Evolutionary conservation across 2,113 vertebrate species (phyloP).

Genomic region (Aptenodytes patagonicus): DNA sequence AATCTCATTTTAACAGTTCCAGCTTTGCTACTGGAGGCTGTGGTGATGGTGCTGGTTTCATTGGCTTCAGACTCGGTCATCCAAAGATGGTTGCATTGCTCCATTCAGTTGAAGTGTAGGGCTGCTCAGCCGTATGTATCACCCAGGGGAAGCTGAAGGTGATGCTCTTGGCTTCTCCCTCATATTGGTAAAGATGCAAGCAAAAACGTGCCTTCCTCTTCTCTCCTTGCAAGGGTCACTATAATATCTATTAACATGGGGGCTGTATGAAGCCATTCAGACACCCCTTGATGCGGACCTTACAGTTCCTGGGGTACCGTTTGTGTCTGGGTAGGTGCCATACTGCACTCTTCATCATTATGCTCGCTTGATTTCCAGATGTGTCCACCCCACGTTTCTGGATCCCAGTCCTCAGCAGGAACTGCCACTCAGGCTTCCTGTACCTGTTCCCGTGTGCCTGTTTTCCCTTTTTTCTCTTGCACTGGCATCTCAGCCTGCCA

Average conservation of each 20-base stretch:
- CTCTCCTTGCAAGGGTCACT: not conserved
- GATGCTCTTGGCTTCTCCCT: not conserved
- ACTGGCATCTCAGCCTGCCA: not conserved
- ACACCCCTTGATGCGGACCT: rapidly evolving
- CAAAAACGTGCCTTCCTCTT: not conserved
- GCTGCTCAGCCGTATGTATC: not conserved
- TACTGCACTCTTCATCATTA: not conserved
- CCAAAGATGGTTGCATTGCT: not conserved
- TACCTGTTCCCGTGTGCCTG: rapidly evolving
- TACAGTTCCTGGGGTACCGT: not conserved
- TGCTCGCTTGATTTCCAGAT: not conserved
- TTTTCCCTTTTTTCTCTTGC: not conserved
- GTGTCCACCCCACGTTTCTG: not conserved
- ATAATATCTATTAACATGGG: not conserved
- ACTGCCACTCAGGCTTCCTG: not conserved
- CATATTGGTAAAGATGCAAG: not conserved
- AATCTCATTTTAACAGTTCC: not conserved
- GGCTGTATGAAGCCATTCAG: not conserved
- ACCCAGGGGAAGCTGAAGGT: not conserved
- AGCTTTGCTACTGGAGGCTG: not conserved
- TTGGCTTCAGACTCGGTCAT: not conserved
- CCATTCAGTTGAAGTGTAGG: not conserved
- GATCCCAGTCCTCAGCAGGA: not conserved
- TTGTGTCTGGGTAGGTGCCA: not conserved
- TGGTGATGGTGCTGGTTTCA: not conserved